Evolutionary conservation across 2,888 invertebrate species (phyloP).

Genomic region (Drosophila paramelanica): DNA sequence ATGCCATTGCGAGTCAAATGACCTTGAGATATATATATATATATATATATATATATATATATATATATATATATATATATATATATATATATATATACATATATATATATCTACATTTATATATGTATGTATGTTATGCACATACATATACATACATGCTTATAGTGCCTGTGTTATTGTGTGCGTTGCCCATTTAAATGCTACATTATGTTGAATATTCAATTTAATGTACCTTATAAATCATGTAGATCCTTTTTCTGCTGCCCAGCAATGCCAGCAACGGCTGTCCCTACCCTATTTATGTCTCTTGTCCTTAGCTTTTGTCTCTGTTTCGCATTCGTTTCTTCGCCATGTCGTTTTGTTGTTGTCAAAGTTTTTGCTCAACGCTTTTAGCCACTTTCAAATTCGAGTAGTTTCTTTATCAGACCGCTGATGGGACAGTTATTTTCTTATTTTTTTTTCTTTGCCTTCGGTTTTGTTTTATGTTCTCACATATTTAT

Average conservation of each 20-base stretch:
- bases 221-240: conserved; percentile 78
- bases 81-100: conserved; percentile 10
- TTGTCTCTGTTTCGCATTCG: conserved; percentile 12
- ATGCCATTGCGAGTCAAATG: conserved; percentile 41
- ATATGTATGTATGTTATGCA: neutral
- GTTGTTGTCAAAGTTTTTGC: conserved; percentile 40
- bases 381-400: conserved; percentile 34
- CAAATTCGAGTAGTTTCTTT: conserved; percentile 31
- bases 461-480: conserved; percentile 7
- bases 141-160: conserved; percentile 15
- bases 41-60: neutral
- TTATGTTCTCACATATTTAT: conserved; percentile 42
- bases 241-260: conserved; percentile 68
- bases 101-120: conserved; percentile 1
- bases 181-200: conserved; percentile 72
- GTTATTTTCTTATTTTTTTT: conserved; percentile 21
- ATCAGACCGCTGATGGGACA: conserved; percentile 27
- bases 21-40: conserved; percentile 40
- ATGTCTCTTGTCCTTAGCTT: neutral
- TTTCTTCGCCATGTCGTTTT: conserved; percentile 22
- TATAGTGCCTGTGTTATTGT: conserved; percentile 41
- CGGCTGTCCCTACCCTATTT: conserved; percentile 9
- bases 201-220: conserved; percentile 78
- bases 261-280: conserved; percentile 22
- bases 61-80: neutral